Conservation (phyloP, 2,113 vertebrate genomes). For the Turdus rufiventris region DNA sequence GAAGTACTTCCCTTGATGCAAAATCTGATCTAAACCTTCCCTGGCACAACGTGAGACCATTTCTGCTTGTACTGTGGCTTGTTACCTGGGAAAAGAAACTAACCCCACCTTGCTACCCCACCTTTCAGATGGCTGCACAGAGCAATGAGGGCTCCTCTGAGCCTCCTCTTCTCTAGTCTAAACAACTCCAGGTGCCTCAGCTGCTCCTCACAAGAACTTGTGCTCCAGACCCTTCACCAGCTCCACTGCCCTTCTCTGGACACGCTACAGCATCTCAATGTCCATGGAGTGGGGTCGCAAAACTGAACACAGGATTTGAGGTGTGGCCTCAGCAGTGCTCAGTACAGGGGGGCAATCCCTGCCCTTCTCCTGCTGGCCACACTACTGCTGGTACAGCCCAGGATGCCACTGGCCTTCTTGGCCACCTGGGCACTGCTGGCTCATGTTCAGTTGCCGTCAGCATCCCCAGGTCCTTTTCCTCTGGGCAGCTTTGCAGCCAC, state of each 20-base stretch:
- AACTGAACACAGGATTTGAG: not conserved
- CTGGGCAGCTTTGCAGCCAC: not conserved
- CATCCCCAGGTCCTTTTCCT: not conserved
- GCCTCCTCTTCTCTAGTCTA: not conserved
- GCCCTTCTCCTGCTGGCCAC: not conserved
- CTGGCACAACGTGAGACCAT: not conserved
- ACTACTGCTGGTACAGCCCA: not conserved
- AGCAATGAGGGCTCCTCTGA: not conserved
- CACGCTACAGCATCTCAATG: not conserved
- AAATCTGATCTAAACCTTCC: not conserved
- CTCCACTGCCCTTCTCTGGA: no score
- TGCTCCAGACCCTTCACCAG: not conserved
- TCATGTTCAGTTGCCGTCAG: fast-evolving
- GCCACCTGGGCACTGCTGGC: not conserved
- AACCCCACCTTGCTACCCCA: not conserved
- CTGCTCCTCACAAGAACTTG: not conserved
- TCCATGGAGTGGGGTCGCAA: fast-evolving
- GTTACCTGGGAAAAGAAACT: not conserved
- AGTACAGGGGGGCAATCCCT: not conserved
- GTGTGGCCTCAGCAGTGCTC: fast-evolving
- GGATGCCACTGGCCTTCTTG: not conserved
- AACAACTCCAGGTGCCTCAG: not conserved
- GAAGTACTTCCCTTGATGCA: not conserved
- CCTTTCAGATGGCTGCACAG: not conserved
- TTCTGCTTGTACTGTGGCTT: not conserved